These are phyloP conservation scores for Nycticebus coucang DNA, from an alignment of 2,113 vertebrate genomes.

Conservation along the genomic window DNA sequence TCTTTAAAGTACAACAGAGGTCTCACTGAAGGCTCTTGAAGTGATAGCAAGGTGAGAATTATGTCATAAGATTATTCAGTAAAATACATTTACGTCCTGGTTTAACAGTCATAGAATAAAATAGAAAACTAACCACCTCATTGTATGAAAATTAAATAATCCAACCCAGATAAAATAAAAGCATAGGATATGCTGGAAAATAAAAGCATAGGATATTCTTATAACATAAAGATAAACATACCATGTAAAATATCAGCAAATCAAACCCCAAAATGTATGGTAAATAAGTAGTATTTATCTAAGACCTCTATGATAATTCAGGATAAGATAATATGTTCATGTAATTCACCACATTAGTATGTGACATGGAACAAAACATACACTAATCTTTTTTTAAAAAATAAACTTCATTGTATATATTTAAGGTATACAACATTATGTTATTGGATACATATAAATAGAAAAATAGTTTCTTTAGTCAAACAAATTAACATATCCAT, in stretches of 20 bases:
- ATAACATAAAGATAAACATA: neutral
- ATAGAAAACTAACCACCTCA: neutral
- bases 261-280: neutral
- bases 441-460: no score
- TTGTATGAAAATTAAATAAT: neutral
- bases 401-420: no score
- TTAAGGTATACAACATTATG: no score
- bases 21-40: neutral
- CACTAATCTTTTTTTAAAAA: neutral
- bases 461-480: no score
- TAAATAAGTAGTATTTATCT: neutral
- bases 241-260: neutral
- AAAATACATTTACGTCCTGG: neutral
- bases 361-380: neutral
- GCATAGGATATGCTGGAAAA: neutral
- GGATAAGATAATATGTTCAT: neutral
- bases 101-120: neutral
- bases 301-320: neutral
- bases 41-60: neutral
- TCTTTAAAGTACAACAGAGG: neutral
- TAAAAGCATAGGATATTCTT: neutral
- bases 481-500: no score
- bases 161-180: neutral
- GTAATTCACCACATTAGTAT: neutral
- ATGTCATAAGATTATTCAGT: neutral